These are phyloP conservation scores for Anthopleura xanthogrammica DNA, from an alignment of 92 coral and sea anemone species.

Conservation along the genomic window DNA sequence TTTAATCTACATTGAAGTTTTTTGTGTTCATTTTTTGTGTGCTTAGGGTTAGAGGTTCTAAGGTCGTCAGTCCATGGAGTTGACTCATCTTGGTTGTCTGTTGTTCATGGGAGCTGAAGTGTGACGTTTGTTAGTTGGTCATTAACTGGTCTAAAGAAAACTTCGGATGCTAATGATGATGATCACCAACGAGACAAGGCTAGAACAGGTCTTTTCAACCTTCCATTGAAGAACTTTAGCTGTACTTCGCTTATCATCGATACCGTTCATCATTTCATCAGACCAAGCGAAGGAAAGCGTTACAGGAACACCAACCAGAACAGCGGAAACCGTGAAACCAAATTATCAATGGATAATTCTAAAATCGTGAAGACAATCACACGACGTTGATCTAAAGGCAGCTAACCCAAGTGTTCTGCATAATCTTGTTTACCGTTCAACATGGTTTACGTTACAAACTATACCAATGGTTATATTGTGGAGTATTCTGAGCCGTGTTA, in stretches of 20 bases:
- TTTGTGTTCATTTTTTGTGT: background rate
- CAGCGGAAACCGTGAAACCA: background rate
- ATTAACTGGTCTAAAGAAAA: conserved; percentile 12
- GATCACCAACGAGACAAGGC: background rate
- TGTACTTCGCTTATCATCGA: background rate
- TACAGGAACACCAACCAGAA: background rate
- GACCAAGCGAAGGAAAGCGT: background rate
- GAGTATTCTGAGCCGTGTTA: conserved; percentile 62
- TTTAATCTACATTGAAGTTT: background rate
- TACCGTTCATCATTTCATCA: background rate
- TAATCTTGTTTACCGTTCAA: background rate
- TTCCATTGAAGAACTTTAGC: background rate
- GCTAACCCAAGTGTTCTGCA: background rate
- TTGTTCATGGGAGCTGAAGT: background rate
- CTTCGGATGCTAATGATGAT: background rate
- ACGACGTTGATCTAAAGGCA: background rate
- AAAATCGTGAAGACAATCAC: background rate
- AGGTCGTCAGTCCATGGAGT: background rate
- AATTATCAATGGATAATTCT: background rate
- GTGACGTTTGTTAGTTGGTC: conserved; percentile 25
- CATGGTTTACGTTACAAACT: conserved; percentile 70
- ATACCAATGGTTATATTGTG: conserved; percentile 63
- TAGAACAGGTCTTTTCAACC: background rate
- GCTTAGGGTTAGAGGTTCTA: conserved; percentile 3
- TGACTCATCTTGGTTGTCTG: background rate